These are phyloP conservation scores for Saguinus midas DNA, from an alignment of 2,113 vertebrate genomes.

Conservation along the genomic window DNA sequence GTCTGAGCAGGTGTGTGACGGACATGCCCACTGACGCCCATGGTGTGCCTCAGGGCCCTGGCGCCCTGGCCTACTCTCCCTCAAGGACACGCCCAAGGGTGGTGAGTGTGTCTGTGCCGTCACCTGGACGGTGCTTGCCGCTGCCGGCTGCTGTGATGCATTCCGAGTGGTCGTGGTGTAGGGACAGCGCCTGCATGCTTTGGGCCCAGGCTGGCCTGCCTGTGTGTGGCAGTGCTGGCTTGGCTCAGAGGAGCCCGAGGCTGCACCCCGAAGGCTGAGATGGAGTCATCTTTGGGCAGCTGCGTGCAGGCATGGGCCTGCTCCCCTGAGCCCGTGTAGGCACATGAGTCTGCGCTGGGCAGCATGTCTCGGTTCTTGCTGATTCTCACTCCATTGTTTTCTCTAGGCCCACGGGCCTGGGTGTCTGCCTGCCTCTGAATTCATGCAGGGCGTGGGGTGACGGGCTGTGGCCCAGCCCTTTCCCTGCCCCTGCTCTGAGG, in stretches of 20 bases:
- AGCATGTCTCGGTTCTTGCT: neutral
- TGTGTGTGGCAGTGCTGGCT: rapidly evolving
- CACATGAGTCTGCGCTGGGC: no score
- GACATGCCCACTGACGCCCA: neutral
- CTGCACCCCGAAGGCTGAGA: neutral
- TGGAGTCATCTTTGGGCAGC: no score
- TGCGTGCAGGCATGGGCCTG: neutral
- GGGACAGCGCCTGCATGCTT: neutral
- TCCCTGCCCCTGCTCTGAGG: no score
- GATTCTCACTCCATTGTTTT: neutral
- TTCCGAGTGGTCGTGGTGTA: neutral
- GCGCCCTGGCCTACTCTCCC: neutral
- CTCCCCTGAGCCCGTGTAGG: neutral
- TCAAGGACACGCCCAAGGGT: neutral
- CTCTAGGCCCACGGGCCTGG: neutral
- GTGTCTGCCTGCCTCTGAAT: neutral
- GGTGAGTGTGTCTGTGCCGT: neutral
- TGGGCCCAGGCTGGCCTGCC: neutral
- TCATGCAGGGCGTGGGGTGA: neutral
- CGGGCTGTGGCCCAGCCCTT: no score
- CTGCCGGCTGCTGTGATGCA: rapidly evolving
- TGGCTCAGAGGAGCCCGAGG: neutral
- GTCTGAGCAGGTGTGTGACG: neutral
- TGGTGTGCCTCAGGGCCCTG: neutral
- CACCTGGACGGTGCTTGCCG: neutral